These are phyloP conservation scores for Cremastinae sp. DNA, from an alignment of 2,888 invertebrate genomes.

Conservation along the genomic window DNA sequence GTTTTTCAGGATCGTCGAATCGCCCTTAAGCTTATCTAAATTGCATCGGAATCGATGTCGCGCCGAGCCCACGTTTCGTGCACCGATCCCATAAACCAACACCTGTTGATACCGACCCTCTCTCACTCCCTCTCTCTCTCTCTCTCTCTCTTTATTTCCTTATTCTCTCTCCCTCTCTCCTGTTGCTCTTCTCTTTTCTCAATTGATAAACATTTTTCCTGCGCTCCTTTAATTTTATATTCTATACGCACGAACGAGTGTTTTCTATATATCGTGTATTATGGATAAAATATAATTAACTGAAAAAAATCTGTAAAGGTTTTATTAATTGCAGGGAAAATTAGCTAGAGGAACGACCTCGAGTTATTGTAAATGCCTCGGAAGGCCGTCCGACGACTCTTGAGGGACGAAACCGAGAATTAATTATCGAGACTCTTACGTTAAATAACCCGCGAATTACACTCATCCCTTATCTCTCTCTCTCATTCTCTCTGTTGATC, in stretches of 20 bases:
- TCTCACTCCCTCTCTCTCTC: constrained; percentile 49
- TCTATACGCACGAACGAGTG: not conserved
- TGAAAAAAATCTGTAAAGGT: no score
- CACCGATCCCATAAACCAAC: constrained; percentile 77
- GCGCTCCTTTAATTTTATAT: not conserved
- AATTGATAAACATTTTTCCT: no score
- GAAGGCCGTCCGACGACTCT: constrained; percentile 70
- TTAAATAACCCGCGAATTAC: constrained; percentile 62
- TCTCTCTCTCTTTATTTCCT: no score
- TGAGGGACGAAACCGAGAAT: constrained; percentile 5
- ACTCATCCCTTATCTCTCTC: constrained; percentile 7
- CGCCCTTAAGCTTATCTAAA: constrained; percentile 78
- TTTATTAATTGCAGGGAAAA: no score
- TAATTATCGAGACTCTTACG: constrained; percentile 43
- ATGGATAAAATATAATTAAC: no score
- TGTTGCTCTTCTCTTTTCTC: not conserved
- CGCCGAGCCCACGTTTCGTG: constrained; percentile 73
- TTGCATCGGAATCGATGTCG: constrained; percentile 79
- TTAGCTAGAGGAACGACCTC: constrained; percentile 18
- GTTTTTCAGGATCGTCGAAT: constrained; percentile 74
- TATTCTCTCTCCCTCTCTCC: constrained; percentile 24
- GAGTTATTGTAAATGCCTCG: constrained; percentile 67
- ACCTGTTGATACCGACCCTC: constrained; percentile 75
- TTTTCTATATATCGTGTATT: not conserved
- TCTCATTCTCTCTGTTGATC: constrained; percentile 35